Base-by-base conservation (phyloP, 2,888 invertebrate species). In the Mechanitis mazaeus region DNA sequence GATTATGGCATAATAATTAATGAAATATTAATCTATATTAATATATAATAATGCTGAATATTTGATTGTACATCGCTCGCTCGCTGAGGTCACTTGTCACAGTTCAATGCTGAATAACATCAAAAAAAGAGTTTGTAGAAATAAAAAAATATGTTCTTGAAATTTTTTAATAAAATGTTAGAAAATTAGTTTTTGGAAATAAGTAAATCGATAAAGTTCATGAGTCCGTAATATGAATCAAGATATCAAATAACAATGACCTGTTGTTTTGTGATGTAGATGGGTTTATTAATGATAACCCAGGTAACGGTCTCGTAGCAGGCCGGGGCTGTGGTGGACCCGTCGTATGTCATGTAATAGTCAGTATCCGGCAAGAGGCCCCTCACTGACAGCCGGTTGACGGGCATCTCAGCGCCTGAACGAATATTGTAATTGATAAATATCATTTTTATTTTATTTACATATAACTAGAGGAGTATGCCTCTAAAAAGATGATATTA, bases 241-340 rank as follows among this genome's bases (percentile, higher is more conserved):
- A n/a, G 31, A 31, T 47, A 58, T 35, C 2, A 20, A 28, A 28
- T 31, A 58, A 7, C n/a, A 56, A 59, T 64, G 87, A 98, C 98
- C 95, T 98, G 98, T 92, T 97, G 96, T 90, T 96, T 96, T 68
- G 98, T 98, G 84, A 98, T 97, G 91, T 98, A 98, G 82, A 99
- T 97, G 68, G 99, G 99, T 87, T 97, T 98, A 91, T 99, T 99
- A 84, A 98, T 92, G 78, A 99, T 95, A 84, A 99, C 92, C 99
- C 99, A 99, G 75, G 98, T 98, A 87, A 98, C 98, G 33, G 98
- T 98, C 90, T 99, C 99, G 87, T 97, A 95, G 91, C 99, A 99
- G 68, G 98, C 97, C 3, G 99, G 99, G 84, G 97, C 96, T 60
- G 98, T 98, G 63, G 97, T 95, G 54, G 98, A 98, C 57, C 98